Base-by-base conservation (phyloP, 2,888 invertebrate species). In the Acleris holmiana region DNA sequence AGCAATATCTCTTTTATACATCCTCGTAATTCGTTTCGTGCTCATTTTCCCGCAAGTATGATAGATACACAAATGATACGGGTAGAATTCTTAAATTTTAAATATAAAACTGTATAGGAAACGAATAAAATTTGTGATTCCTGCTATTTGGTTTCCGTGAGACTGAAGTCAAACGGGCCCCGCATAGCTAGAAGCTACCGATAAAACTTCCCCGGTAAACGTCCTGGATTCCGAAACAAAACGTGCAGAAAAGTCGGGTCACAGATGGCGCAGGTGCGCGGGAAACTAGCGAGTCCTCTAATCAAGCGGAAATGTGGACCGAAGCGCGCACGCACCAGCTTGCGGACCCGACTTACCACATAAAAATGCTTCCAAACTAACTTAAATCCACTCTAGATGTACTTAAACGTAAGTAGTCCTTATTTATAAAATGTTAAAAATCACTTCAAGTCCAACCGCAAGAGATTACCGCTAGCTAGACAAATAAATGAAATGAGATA, bases 271-370 rank as follows among this genome's bases (percentile, higher is more conserved):
- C 88, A 90, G 89, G 88, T 90, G 90, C 84, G 80, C 80, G 73
- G 71, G 78, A 76, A 78, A 82, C 84, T 85, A 80, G 82, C 82
- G 78, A 82, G 82, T 78, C 76, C 83, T 88, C 87, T 90, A 91
- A 91, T 91, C 91, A 90, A 88, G 86, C 85, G 89, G 88, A 91
- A 91, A 89, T 85, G 78, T 88, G 70, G 67, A 70, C 76, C 74
- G 75, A 70, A 72, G 67, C 67, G 67, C 69, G 61, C 60, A 44
- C 44, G 70, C 72, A 74, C 72, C 76, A 76, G 77, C 71, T 68
- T 77, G 75, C 73, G 73, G 74, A 68, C 66, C 68, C 54, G 17
- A 54, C 59, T 55, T 59, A 60, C 48, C 63, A 60, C 54, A 49
- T 53, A 69, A 69, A 68, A 71, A 71, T 68, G 62, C 70, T 61